Base-by-base conservation (phyloP, 2,888 invertebrate genomes). In the Pseudanteris insignis region DNA sequence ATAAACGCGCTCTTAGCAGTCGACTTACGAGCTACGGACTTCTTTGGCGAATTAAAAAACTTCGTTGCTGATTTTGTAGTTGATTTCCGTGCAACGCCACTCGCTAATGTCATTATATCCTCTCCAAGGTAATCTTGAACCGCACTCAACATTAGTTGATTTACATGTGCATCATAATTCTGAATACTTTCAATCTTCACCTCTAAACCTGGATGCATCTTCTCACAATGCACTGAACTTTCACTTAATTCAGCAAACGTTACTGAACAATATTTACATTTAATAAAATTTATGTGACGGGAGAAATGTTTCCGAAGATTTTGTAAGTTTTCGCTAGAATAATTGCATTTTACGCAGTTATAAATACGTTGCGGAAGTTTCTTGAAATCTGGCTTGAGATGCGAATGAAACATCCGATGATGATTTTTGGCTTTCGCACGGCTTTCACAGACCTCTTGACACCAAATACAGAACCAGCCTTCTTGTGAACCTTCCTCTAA, bases 1-100 rank as follows among this genome's bases (percentile, higher is more conserved):
- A 71, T 13, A 9, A 1, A 36, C 0, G 77, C 70, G 38, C 73
- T 65, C 1, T 75, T 73, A 8, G 84, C 83, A 0, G 85, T 86
- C 0, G 86, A 86, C 67, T 86, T 86, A 28, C 79, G 68, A 1
- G 81, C 81, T 0, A 80, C 79, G 1, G 76, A 66, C 11, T 68
- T 71, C 4, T 33, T 59, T 0, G 72, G 65, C 7, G 37, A 40
- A 0, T 34, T 24, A 0, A 68, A 6, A 6, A 57, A 33, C 7
- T 8, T 6, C 1, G 6, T n/a, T 2, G n/a, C 13, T 0, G 72
- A 66, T 14, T 74, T 77, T 0, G 81, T 74, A 0, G 83, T 84
- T 0, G 83, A 83, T 65, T 84, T 84, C 24, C 72, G 78, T 1
- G 83, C 83, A 2, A 81, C 75, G 2, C 73, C 53, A 13, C 11